Evolutionary conservation across 1,140 invertebrate genomes (phyloP).

Genomic region (Lepidurus couesii): DNA sequence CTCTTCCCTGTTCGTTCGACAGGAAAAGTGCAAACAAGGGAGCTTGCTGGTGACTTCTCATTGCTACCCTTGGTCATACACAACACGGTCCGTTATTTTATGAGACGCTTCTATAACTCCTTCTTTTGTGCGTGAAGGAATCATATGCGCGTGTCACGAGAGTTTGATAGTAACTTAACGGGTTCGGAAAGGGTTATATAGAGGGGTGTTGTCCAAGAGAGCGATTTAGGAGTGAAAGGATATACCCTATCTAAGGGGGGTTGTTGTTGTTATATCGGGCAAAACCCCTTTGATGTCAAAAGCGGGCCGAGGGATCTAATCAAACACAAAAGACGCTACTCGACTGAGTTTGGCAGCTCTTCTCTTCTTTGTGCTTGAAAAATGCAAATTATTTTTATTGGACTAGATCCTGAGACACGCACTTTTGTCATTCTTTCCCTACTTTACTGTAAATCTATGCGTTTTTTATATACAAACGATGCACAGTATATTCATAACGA

Average conservation of each 20-base stretch:
- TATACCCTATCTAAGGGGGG: neutral
- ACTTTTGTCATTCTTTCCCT: neutral
- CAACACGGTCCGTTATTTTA: neutral
- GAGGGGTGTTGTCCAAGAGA: neutral
- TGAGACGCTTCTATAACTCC: neutral
- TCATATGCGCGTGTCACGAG: neutral
- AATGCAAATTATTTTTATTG: neutral
- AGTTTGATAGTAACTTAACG: neutral
- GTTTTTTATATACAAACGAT: neutral
- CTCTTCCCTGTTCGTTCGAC: neutral
- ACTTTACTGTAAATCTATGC: too few species aligned
- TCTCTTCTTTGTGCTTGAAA: neutral
- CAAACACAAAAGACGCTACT: neutral
- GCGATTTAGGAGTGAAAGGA: neutral
- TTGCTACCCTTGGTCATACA: neutral
- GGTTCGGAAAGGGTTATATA: neutral
- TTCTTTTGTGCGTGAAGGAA: neutral
- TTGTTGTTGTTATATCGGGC: neutral
- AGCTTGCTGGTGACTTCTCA: neutral
- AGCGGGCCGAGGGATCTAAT: neutral
- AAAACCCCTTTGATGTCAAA: conserved; percentile 15
- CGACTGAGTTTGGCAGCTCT: conserved; percentile 8
- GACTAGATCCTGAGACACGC: neutral
- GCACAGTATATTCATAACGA: conserved; percentile 24
- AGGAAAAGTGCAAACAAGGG: neutral